Percentiles rank a stretch among this genome's conserved stretches.
phyloP scores from a whole-genome alignment of 1,140 invertebrate genomes.

The Ridgeia piscesae region DNA sequence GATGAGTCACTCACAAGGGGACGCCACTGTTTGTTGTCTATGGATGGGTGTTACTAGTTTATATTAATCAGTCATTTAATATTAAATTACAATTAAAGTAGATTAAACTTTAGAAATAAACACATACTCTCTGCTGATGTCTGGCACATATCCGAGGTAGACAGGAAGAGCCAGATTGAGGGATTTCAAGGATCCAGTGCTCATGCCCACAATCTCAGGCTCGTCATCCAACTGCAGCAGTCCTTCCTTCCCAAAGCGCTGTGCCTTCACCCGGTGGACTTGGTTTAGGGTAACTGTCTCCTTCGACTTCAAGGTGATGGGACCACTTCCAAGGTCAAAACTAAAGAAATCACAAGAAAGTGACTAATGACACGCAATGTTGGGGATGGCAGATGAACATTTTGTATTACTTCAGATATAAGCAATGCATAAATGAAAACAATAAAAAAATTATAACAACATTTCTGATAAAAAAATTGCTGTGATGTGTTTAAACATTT shows the following conservation, averaged over 20 bases:
- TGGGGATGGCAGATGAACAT: background rate
- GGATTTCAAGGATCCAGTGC: slow-evolving; percentile 76
- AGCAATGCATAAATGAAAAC: background rate
- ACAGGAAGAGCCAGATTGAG: slow-evolving; percentile 81
- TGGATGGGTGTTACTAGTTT: too few species aligned
- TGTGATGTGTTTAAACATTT: background rate
- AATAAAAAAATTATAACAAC: too few species aligned
- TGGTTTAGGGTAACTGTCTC: slow-evolving; percentile 74
- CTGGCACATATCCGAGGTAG: slow-evolving; percentile 78
- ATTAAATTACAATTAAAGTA: background rate
- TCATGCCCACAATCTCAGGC: slow-evolving; percentile 77
- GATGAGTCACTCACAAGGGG: too few species aligned
- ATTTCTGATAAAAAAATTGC: background rate
- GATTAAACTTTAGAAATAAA: slow-evolving; percentile 13
- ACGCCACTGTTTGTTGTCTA: too few species aligned
- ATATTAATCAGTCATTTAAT: too few species aligned
- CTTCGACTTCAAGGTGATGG: slow-evolving; percentile 73
- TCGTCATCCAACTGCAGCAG: slow-evolving; percentile 79
- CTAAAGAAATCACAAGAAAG: slow-evolving; percentile 47
- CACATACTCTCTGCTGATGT: slow-evolving; percentile 48
- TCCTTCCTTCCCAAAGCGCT: slow-evolving; percentile 81
- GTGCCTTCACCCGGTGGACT: slow-evolving; percentile 78
- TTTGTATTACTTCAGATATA: background rate
- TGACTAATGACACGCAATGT: background rate
- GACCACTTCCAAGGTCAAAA: slow-evolving; percentile 85